Base-by-base conservation (phyloP, 2,113 vertebrate genomes). In the Phycodurus eques region DNA sequence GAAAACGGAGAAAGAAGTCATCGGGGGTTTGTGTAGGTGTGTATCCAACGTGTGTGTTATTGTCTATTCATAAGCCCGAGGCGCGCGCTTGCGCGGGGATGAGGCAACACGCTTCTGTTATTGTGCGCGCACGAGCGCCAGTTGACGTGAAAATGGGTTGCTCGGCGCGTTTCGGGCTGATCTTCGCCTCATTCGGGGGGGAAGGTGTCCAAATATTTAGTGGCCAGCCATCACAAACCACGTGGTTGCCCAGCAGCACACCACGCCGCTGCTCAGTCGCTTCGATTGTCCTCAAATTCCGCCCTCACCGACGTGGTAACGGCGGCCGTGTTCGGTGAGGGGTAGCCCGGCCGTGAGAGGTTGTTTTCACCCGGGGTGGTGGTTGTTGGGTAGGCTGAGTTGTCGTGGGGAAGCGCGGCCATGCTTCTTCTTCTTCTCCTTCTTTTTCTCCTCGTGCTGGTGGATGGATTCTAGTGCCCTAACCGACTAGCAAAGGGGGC, bases 1-100 rank as follows among this genome's bases (percentile, higher is more conserved):
- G 89, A 98, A 98, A 93, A 96, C 94, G 92, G 96, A 98, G 89
- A 97, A 98, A 93, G 96, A 97, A 93, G 95, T 98, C 84, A 98
- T 97, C 84, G 96, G 96, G 78, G 96, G 96, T 86, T 94, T 97
- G 73, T 97, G 96, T 89, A 98, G 96, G 96, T 97, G 93, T 88
- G 95, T 94, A 92, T 92, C 86, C 87, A 72, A 57, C 82, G 59
- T 60, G 53, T 60, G 53, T 69, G 43, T 53, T 73, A 74, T 76
- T 47, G 77, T 89, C 68, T 79, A 78, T 75, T 79, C 81, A 42
- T 65, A 66, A 59, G 59, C 42, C 8, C 63, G 27, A 59, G 43
- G 14, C 62, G 31, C 62, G 44, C 31, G 39, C 35, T 43, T 5
- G 64, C 22, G 42, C 8, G 42, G 6, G 22, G n/a, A 22, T 27